Evolutionary conservation across 2,113 vertebrate genomes (phyloP), one percentile per base, ranked within the genome.

Genomic region (Eulacestoma nigropectus): DNA sequence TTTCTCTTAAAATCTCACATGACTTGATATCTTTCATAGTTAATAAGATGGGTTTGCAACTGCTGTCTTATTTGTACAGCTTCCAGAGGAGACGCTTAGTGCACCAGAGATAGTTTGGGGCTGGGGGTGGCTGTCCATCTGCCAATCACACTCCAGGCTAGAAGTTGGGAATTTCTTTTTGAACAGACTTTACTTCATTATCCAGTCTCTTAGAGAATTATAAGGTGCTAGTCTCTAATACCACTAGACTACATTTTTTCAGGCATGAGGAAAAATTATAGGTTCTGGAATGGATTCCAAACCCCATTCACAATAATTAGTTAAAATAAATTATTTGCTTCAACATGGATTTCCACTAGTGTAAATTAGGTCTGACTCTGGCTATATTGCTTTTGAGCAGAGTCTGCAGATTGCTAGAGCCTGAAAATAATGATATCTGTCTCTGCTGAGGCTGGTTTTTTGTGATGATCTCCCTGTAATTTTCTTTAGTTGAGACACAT

Each of bases 251-350:
- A 64, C 20, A 6, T 37, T 57, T 90, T 89, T 91, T 87, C 56
- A 64, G 37, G 22, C 19, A 60, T 20, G 5, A 79, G 26, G 25
- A 65, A 82, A 89, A 95, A 79, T 60, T 73, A 84, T 10, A 68
- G 22, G 11, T 5, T 55, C n/a, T 60, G 65, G 69, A 82, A 63
- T 26, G 23, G 29, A 60, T 79, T 92, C 32, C 82, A 82, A 81
- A 4, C 7, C 13, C 20, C 8, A 32, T 87, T 94, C 60, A 53
- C 47, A 79, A 89, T 87, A 95, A 95, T 93, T 93, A 77, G 52
- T 32, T 89, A 74, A 86, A 92, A 89, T 89, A 70, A 89, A 92
- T 90, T 60, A 87, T 70, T 87, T 44, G 17, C 44, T 93, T 92
- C 80, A 84, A 52, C 26, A 49, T 47, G 33, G 52, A 92, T 89